These are phyloP conservation scores for Embidobia sp. DNA, from an alignment of 2,888 invertebrate genomes.

Conservation along the genomic window DNA sequence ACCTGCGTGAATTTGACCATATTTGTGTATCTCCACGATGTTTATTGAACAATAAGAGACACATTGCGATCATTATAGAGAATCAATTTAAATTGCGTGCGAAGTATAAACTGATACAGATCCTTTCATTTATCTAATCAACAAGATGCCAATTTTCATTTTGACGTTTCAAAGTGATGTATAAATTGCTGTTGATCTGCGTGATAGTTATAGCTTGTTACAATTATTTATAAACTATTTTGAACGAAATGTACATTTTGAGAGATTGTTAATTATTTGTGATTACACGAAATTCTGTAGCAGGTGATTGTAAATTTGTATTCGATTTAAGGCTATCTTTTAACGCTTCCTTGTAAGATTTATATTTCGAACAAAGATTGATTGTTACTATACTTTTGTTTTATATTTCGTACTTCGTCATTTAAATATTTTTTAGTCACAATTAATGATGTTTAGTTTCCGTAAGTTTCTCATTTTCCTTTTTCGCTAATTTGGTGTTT, in stretches of 20 bases:
- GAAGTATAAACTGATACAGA: background rate
- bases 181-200: slow-evolving; percentile 60
- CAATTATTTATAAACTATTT: slow-evolving; percentile 54
- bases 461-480: too few species aligned
- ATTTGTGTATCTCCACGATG: too few species aligned
- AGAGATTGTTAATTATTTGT: slow-evolving; percentile 48
- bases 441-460: too few species aligned
- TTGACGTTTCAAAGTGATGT: slow-evolving; percentile 47
- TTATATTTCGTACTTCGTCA: too few species aligned
- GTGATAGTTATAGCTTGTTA: slow-evolving; percentile 59
- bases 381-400: too few species aligned
- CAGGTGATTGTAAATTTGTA: slow-evolving; percentile 38
- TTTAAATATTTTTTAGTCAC: too few species aligned
- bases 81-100: too few species aligned
- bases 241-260: slow-evolving; percentile 40
- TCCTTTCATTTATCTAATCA: slow-evolving; percentile 11
- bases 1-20: too few species aligned
- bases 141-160: slow-evolving; percentile 28
- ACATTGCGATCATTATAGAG: too few species aligned
- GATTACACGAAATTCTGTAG: slow-evolving; percentile 39
- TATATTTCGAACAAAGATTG: too few species aligned
- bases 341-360: slow-evolving; percentile 4
- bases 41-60: too few species aligned
- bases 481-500: too few species aligned
- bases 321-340: slow-evolving; percentile 15